Percentiles rank a stretch among this genome's conserved stretches.
phyloP scores from a whole-genome alignment of 2,113 vertebrate species.

The Benitochromis conjunctus region DNA sequence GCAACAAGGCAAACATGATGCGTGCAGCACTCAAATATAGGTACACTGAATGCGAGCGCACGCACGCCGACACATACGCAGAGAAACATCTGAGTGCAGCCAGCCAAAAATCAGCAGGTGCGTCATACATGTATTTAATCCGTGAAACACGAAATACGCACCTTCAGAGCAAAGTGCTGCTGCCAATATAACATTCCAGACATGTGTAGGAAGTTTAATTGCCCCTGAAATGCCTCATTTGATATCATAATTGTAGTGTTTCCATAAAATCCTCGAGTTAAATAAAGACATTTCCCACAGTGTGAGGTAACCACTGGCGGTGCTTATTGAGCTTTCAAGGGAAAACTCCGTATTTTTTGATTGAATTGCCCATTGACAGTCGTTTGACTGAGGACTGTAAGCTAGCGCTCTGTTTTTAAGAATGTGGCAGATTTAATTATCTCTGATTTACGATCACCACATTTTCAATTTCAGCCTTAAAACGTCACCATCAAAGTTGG shows the following conservation, averaged over 20 bases:
- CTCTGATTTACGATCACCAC: background rate
- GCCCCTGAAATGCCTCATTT: slow-evolving; percentile 3
- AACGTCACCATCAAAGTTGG: background rate
- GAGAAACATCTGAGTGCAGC: background rate
- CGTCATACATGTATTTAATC: background rate
- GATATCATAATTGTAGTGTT: slow-evolving; percentile 14
- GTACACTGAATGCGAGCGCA: background rate
- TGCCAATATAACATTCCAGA: background rate
- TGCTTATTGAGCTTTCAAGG: background rate
- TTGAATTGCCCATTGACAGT: background rate
- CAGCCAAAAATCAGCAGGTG: background rate
- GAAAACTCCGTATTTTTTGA: background rate
- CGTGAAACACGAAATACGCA: background rate
- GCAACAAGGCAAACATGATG: slow-evolving; percentile 3
- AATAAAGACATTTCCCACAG: background rate
- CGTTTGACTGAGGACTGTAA: background rate
- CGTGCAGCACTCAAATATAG: slow-evolving; percentile 8
- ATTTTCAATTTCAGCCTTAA: background rate
- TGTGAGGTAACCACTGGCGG: background rate
- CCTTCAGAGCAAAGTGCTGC: background rate
- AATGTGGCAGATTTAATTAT: background rate
- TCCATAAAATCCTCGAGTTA: background rate
- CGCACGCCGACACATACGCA: background rate
- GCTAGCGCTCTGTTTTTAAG: background rate
- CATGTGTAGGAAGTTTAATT: background rate